These are phyloP conservation scores for Ceyx cyanopectus DNA, from an alignment of 2,113 vertebrate species.

Conservation along the genomic window DNA sequence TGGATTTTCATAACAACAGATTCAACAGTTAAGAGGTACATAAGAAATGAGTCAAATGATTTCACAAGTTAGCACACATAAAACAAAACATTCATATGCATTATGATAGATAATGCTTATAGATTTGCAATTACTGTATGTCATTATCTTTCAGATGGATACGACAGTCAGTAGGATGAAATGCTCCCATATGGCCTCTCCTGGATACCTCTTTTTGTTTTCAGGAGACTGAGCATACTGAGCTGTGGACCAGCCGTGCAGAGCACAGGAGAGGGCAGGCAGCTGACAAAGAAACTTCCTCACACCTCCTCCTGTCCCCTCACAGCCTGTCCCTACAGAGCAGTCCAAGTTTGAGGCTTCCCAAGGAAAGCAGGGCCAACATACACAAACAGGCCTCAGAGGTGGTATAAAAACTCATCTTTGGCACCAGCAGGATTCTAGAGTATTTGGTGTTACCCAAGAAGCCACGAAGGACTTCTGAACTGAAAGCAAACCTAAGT, in stretches of 20 bases:
- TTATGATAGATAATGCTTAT: neutral
- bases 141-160: neutral
- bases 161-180: neutral
- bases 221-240: neutral
- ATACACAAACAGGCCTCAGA: neutral
- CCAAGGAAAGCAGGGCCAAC: neutral
- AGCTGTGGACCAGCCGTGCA: neutral
- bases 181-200: neutral
- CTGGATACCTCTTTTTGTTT: neutral
- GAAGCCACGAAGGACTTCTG: neutral
- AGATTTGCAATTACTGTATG: neutral
- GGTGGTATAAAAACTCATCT: neutral
- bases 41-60: neutral
- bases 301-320: accelerated
- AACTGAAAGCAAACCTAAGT: neutral
- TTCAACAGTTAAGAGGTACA: neutral
- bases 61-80: neutral
- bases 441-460: neutral
- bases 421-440: neutral
- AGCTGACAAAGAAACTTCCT: neutral
- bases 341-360: neutral
- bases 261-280: neutral
- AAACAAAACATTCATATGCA: neutral
- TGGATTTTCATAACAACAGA: neutral
- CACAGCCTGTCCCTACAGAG: accelerated